Conservation (phyloP, 2,888 invertebrate genomes). For the Leptarthrus brevirostris region DNA sequence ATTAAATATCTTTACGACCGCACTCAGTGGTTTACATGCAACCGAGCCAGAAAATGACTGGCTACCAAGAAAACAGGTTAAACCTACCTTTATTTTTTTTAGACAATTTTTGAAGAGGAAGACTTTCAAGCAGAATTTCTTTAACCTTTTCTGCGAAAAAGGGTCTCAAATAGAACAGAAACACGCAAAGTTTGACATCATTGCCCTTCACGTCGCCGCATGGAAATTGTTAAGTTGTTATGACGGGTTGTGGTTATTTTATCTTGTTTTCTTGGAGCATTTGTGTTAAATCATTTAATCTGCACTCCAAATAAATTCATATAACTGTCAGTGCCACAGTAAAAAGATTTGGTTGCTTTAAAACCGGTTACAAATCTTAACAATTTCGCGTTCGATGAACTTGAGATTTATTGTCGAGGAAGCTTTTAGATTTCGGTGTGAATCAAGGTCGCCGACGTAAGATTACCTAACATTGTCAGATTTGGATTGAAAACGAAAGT, state of each 20-base stretch:
- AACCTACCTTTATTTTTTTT: neutral
- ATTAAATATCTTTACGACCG: neutral
- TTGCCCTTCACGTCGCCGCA: too few relatives aligned
- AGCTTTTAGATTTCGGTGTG: neutral
- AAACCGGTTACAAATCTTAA: neutral
- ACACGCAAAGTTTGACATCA: too few relatives aligned
- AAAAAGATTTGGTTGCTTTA: too few relatives aligned
- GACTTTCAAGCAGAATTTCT: neutral
- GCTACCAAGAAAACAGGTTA: slow-evolving; percentile 9
- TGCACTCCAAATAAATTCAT: too few relatives aligned
- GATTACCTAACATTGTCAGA: slow-evolving; percentile 9
- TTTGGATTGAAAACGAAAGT: slow-evolving; percentile 3
- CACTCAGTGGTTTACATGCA: neutral
- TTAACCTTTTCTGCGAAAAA: slow-evolving; percentile 16
- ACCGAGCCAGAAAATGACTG: neutral
- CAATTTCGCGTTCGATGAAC: slow-evolving; percentile 18
- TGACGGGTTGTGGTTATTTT: too few relatives aligned
- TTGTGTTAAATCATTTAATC: too few relatives aligned
- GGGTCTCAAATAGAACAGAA: neutral
- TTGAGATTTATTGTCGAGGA: slow-evolving; percentile 24
- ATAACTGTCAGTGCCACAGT: too few relatives aligned
- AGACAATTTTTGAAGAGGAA: neutral
- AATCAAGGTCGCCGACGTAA: slow-evolving; percentile 4
- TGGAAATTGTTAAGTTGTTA: too few relatives aligned
- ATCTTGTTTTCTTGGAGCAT: too few relatives aligned